Base-by-base conservation (phyloP, 2,797 vertebrate genomes). In the Macropus fuliginosus region DNA sequence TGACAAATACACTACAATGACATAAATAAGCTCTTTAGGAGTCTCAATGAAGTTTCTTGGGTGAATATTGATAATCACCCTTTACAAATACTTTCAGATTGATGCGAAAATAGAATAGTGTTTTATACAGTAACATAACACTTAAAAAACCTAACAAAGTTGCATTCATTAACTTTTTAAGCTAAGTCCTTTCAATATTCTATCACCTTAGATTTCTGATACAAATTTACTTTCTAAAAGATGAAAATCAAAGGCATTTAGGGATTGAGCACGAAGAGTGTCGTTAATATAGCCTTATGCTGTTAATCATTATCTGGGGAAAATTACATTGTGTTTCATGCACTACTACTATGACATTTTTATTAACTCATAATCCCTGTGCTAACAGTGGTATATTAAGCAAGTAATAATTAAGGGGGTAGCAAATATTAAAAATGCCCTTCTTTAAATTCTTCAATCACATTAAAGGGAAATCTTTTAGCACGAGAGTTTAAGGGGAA, bases 281-380 rank as follows among this genome's bases (percentile, higher is more conserved):
- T 89, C 97, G 92, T 97, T 98, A 98, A 98, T 96, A 97, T 96
- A 96, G 97, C 95, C 89, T 97, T 98, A 97, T 11, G 14, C 93
- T 98, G 92, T 97, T 98, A 98, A 98, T 98, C 97, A 97, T 97
- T 98, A 97, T 96, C 98, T 98, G 94, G 98, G 98, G 98, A 98
- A 98, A 99, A 98, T 98, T 98, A 98, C 94, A 97, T 90, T 98
- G 97, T 97, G 95, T 97, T 98, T 98, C 98, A 97, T 98, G 98
- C 92, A 98, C 97, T 98, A 98, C 98, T 94, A 95, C 95, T 95
- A 89, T 95, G 98, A 98, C 97, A 98, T 98, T 98, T 98, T 98
- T 99, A 98, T 98, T 98, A 98, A 98, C 98, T 98, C 97, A 98
- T 97, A 98, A 98, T 98, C 96, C 97, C 97, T 97, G 92, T 98